A percentile compares a stretch with the other conserved stretches of the same genome.
These are phyloP conservation scores for Scolopax rusticola DNA, from an alignment of 2,797 vertebrate genomes.

Conservation along the genomic window DNA sequence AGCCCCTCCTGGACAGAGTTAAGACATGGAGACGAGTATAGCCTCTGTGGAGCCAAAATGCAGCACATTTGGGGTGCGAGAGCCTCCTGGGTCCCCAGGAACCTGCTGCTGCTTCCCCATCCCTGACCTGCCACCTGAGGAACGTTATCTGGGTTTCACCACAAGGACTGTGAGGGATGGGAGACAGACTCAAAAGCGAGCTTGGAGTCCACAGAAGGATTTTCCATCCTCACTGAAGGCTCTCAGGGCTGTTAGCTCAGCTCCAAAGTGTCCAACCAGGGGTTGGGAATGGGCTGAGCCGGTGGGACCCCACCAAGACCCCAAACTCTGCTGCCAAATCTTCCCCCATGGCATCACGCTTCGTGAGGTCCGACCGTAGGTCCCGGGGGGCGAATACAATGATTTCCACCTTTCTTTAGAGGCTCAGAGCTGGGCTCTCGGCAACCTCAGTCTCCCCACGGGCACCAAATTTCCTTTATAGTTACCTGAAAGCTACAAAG, in stretches of 20 bases:
- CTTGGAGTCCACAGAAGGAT: rapidly evolving
- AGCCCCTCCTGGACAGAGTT: background rate
- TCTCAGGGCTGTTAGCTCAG: background rate
- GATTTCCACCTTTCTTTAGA: background rate
- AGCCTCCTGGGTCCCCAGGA: background rate
- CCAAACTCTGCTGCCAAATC: background rate
- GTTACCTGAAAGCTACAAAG: background rate
- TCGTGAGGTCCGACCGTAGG: background rate
- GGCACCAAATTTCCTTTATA: background rate
- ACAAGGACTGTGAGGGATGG: background rate
- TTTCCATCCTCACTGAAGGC: background rate
- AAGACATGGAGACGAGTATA: rapidly evolving
- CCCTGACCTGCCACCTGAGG: background rate
- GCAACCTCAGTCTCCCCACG: background rate
- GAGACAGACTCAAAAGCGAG: background rate
- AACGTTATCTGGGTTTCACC: background rate
- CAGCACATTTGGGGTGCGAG: too few species aligned
- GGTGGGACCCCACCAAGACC: background rate
- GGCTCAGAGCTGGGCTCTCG: rapidly evolving
- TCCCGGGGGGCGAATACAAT: rapidly evolving
- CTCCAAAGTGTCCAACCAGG: rapidly evolving
- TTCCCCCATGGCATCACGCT: rapidly evolving
- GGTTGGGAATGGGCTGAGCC: background rate
- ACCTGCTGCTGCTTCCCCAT: background rate
- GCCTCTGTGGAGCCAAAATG: rapidly evolving